Percentiles rank a stretch among this genome's conserved stretches.
Evolutionary conservation across 2,797 vertebrate genomes (phyloP).

Genomic region (Schizopygopsis malacanthus): DNA sequence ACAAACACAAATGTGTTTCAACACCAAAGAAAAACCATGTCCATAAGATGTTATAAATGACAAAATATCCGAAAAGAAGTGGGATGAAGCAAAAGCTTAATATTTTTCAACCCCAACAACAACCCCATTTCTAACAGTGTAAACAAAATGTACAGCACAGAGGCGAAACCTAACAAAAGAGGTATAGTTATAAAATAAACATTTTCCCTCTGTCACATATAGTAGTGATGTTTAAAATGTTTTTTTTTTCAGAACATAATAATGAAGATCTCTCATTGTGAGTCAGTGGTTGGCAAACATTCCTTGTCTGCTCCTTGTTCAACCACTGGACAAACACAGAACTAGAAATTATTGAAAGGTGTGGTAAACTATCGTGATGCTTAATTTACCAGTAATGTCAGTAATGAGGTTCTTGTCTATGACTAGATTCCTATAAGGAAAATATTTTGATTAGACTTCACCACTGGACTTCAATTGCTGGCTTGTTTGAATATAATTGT

Average conservation of each 20-base stretch:
- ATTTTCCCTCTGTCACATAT: not conserved
- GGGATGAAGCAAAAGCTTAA: too few species aligned
- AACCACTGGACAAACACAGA: not conserved
- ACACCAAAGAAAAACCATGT: not conserved
- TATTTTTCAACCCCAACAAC: too few species aligned
- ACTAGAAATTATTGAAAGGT: not conserved
- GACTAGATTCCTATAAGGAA: not conserved
- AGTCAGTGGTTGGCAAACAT: not conserved
- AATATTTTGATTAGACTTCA: not conserved
- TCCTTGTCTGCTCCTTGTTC: not conserved
- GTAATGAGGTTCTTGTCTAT: not conserved
- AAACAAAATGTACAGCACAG: not conserved
- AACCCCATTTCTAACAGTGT: not conserved
- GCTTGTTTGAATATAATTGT: not conserved
- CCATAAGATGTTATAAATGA: too few species aligned
- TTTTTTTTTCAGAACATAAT: not conserved
- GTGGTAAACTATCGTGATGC: not conserved
- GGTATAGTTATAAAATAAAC: not conserved
- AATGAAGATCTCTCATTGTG: not conserved
- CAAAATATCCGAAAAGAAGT: too few species aligned
- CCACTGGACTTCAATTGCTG: not conserved
- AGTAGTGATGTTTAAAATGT: not conserved
- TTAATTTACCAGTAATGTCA: slow-evolving; percentile 3
- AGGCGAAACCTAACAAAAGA: not conserved
- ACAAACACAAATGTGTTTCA: not conserved